A percentile compares a stretch with the other conserved stretches of the same genome.
phyloP scores from a whole-genome alignment of 1,140 invertebrate species.

The Cotesia typhae region DNA sequence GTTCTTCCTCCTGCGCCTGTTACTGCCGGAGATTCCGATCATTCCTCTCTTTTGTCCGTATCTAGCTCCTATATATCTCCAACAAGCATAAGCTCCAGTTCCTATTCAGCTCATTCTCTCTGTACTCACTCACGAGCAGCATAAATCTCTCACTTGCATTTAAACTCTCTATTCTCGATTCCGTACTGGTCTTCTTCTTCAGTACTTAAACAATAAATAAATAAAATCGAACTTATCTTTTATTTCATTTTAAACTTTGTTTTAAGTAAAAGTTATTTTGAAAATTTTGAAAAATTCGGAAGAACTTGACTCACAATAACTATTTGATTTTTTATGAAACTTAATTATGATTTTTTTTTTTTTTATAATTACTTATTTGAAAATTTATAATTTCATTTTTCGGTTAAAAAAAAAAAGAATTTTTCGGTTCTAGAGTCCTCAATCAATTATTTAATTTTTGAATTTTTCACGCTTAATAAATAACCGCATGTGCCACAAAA shows the following conservation, averaged over 20 bases:
- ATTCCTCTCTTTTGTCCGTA: conserved; percentile 27
- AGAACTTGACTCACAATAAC: too few species aligned
- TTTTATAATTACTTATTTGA: too few species aligned
- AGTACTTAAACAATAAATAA: conserved; percentile 52
- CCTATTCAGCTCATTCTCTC: conserved; percentile 37
- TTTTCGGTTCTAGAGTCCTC: too few species aligned
- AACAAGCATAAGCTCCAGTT: neutral
- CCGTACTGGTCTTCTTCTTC: conserved; percentile 37
- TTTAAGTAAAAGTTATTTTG: too few species aligned
- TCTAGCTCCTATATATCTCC: conserved; percentile 13
- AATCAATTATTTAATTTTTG: too few species aligned
- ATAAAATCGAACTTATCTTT: neutral
- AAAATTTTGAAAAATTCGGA: too few species aligned
- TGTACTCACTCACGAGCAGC: conserved; percentile 45
- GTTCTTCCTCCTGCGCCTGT: neutral
- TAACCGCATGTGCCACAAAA: too few species aligned
- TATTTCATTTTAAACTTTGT: neutral
- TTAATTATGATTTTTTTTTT: too few species aligned
- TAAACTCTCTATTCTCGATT: conserved; percentile 61
- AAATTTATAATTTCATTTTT: too few species aligned
- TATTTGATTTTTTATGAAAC: too few species aligned
- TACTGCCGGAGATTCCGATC: conserved; percentile 11
- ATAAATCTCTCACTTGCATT: conserved; percentile 62
- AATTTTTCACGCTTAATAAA: too few species aligned
- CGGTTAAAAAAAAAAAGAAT: too few species aligned